Base-by-base conservation (phyloP, 1,140 invertebrate genomes). In the Drosophila malerkotliana region DNA sequence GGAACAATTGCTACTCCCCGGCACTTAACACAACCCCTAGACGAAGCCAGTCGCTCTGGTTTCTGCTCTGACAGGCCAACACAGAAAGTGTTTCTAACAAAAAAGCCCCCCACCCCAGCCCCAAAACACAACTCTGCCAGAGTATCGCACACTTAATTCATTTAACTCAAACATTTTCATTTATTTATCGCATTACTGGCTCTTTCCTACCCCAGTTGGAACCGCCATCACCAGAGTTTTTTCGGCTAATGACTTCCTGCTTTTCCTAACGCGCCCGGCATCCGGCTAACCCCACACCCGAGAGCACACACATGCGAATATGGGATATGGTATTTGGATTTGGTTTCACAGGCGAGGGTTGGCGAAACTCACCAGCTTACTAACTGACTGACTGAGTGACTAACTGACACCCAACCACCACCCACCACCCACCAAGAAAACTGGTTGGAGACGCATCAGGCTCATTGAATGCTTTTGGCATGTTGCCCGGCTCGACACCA, bases 161-260 rank as follows among this genome's bases (percentile, higher is more conserved):
- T 87, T 87, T 87, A 87, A 82, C 83, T 87, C 82, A 87, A 87
- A 87, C 82, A 88, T 87, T 87, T 87, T 87, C 82, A 87, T 87
- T 87, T 87, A 87, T 87, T 87, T 87, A 87, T 87, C 83, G 78
- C 83, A 87, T 87, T 87, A 82, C 79, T 79, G 71, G 47, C 58
- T 63, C 21, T 58, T 63, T 53, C 44, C 61, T 41, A 74, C 44
- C 54, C 77, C 67, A 62, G 61, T 78, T 66, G 71, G 58, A 49
- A 49, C 26, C 66, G 63, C 79, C 63, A 69, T 61, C 71, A 41
- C 32, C 66, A 71, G 67, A 69, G 67, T 71, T 72, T 82, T 72
- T 73, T 78, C 26, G 59, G 76, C 79, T 87, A 87, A 87, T 87
- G 82, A 87, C 82, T 87, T 87, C 79, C 82, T 87, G 82, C 79